These are phyloP conservation scores for Dasypogon diadema DNA, from an alignment of 2,888 invertebrate genomes.

Conservation along the genomic window DNA sequence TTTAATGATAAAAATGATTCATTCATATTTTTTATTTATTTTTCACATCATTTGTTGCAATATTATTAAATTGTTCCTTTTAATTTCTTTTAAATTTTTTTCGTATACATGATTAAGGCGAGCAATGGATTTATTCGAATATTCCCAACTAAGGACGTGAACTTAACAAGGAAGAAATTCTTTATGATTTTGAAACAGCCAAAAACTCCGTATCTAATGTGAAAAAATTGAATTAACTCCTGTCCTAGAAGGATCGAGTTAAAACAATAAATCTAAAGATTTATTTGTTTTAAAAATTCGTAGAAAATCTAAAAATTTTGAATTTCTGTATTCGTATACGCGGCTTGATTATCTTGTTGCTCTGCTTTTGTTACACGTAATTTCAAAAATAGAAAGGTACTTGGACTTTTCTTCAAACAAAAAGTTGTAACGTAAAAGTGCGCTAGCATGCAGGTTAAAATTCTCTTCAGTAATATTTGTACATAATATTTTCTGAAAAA, in stretches of 20 bases:
- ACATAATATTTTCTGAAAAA: neutral
- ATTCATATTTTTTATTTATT: conserved; percentile 34
- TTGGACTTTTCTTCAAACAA: neutral
- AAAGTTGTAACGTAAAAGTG: neutral
- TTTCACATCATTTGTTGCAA: conserved; percentile 47
- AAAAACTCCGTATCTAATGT: conserved; percentile 31
- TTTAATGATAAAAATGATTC: conserved; percentile 52
- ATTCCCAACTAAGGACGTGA: conserved; percentile 29
- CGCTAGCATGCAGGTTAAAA: neutral
- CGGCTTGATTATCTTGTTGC: conserved; percentile 44
- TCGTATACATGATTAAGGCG: conserved; percentile 62
- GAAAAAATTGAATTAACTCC: neutral
- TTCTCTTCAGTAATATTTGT: neutral
- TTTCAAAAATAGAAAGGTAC: conserved; percentile 36
- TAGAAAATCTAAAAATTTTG: conserved; percentile 32
- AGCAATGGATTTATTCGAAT: conserved; percentile 58
- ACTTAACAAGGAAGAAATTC: conserved; percentile 5
- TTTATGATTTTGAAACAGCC: conserved; percentile 46
- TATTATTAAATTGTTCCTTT: conserved; percentile 53
- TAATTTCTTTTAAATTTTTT: conserved; percentile 42
- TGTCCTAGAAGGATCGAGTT: neutral
- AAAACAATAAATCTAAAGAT: neutral
- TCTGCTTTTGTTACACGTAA: conserved; percentile 36
- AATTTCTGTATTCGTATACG: conserved; percentile 43
- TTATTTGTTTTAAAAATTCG: conserved; percentile 16